Conservation (phyloP, 2,888 invertebrate species). For the Aelia acuminata region DNA sequence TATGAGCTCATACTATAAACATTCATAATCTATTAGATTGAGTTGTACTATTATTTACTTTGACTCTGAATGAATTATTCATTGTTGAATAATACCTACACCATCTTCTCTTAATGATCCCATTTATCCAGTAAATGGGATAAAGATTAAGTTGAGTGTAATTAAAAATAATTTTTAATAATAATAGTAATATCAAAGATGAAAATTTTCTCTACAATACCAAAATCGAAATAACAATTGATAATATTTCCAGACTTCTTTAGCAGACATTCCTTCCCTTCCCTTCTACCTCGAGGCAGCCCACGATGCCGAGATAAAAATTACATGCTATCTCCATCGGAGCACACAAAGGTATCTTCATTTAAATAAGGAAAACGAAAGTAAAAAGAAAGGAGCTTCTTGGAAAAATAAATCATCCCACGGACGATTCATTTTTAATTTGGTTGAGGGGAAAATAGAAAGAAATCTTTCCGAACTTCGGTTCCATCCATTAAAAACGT, state of each 20-base stretch:
- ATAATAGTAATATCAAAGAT: too few relatives aligned
- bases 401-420: constrained; percentile 2
- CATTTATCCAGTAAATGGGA: too few relatives aligned
- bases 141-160: too few relatives aligned
- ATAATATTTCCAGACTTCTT: neutral
- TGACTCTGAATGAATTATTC: too few relatives aligned
- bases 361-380: neutral
- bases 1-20: too few relatives aligned
- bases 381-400: neutral
- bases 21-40: too few relatives aligned
- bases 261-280: neutral
- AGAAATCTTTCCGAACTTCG: neutral
- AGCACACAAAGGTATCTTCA: constrained; percentile 1
- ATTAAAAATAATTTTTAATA: too few relatives aligned
- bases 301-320: neutral
- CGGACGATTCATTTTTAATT: constrained; percentile 12
- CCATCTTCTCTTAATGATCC: too few relatives aligned
- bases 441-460: constrained; percentile 1
- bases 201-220: too few relatives aligned
- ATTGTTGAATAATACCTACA: too few relatives aligned
- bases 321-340: neutral
- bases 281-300: too few relatives aligned
- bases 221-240: neutral
- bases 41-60: too few relatives aligned
- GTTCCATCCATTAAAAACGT: neutral